Conservation (phyloP, 2,797 vertebrate species). For the Hafferia zeledoni region DNA sequence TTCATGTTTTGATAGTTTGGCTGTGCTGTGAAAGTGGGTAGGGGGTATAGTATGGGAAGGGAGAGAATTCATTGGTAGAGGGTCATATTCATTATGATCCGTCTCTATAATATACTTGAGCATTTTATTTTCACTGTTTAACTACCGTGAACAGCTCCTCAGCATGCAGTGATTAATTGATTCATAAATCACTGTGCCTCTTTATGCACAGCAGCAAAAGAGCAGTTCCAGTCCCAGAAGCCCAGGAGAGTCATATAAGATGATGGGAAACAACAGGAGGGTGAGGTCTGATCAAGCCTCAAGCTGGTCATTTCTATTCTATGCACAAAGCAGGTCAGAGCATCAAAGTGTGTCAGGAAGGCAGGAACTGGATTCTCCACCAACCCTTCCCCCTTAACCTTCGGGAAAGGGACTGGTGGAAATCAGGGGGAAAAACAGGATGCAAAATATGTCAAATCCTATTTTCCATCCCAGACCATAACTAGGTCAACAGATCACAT, state of each 20-base stretch:
- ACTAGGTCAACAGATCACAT: constrained; percentile 60
- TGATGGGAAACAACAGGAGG: constrained; percentile 53
- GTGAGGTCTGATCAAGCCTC: constrained; percentile 27
- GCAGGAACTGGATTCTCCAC: not conserved
- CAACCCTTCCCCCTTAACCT: not conserved
- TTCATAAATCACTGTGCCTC: constrained; percentile 77
- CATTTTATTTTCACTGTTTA: constrained; percentile 77
- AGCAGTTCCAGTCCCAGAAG: constrained; percentile 44
- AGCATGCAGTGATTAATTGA: constrained; percentile 74
- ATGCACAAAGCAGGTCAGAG: constrained; percentile 2
- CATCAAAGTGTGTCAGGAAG: constrained; percentile 17
- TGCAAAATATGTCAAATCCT: constrained; percentile 45
- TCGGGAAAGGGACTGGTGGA: not conserved
- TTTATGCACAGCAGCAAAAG: constrained; percentile 31
- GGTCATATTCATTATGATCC: constrained; percentile 57
- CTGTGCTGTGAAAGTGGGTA: not conserved
- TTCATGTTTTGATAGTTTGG: not conserved
- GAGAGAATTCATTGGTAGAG: constrained; percentile 2
- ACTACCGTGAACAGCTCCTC: constrained; percentile 69
- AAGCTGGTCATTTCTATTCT: constrained; percentile 46
- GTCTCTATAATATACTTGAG: constrained; percentile 61
- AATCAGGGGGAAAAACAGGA: not conserved
- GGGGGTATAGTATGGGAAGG: not conserved
- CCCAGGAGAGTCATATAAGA: constrained; percentile 29
- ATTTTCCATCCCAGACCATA: constrained; percentile 32